Percentiles rank a stretch among this genome's conserved stretches.
These are phyloP conservation scores for Cryptus armator DNA, from an alignment of 2,888 invertebrate species.

Conservation along the genomic window DNA sequence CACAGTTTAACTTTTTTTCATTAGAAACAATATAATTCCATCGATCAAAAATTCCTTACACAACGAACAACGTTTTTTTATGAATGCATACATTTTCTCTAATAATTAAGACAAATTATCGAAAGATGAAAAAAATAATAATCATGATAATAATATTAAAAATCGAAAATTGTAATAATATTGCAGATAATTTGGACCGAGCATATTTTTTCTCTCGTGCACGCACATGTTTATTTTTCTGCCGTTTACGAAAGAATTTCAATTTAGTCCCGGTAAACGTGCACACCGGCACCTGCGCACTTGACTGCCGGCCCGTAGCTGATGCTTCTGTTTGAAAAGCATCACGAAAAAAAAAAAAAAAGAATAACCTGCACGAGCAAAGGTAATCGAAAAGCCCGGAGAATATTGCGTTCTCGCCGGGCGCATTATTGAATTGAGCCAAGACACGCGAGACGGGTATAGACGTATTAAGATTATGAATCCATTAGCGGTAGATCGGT, in stretches of 20 bases:
- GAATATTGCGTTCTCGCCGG: constrained; percentile 69
- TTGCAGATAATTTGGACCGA: not conserved
- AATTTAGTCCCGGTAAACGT: constrained; percentile 32
- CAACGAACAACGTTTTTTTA: too few relatives aligned
- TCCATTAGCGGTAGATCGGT: constrained; percentile 79
- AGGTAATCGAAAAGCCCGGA: constrained; percentile 51
- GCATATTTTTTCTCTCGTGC: not conserved
- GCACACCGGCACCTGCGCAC: constrained; percentile 30
- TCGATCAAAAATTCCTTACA: too few relatives aligned
- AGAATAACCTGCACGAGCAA: constrained; percentile 37
- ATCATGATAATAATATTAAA: not conserved
- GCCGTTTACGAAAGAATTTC: constrained; percentile 7
- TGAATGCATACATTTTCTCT: too few relatives aligned
- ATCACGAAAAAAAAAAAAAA: constrained; percentile 61
- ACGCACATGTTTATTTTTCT: not conserved
- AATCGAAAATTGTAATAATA: not conserved
- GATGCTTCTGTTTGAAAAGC: constrained; percentile 27
- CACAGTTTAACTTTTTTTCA: too few relatives aligned
- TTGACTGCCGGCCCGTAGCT: not conserved
- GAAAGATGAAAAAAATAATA: not conserved
- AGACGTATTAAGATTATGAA: constrained; percentile 81
- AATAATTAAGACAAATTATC: too few relatives aligned
- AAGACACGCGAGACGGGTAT: constrained; percentile 77
- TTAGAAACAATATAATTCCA: too few relatives aligned
- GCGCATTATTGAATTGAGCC: constrained; percentile 78